phyloP scores from a whole-genome alignment of 2,888 invertebrate species.

The Melanchra persicariae region DNA sequence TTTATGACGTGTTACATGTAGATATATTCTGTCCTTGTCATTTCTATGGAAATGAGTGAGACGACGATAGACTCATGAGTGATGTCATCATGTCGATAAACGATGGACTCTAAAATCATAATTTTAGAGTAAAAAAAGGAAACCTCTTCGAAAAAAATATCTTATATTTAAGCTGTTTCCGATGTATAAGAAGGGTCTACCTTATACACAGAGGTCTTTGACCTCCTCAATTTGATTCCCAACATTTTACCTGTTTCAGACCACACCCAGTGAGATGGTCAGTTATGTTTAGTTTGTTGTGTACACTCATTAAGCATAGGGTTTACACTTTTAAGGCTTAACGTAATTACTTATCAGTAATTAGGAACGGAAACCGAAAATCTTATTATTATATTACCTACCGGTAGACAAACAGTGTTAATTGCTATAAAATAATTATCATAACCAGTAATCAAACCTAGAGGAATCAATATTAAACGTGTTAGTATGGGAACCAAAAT shows the following conservation, averaged over 20 bases:
- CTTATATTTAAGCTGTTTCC: too few species aligned
- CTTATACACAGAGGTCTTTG: constrained; percentile 4
- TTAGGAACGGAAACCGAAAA: background rate
- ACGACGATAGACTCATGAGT: background rate
- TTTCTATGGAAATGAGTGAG: constrained; percentile 5
- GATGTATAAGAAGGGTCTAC: background rate
- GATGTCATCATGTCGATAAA: too few species aligned
- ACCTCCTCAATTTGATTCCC: background rate
- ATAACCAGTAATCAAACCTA: background rate
- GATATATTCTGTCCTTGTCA: background rate
- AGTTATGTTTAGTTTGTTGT: background rate
- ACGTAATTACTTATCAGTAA: background rate
- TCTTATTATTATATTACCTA: background rate
- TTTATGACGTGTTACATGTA: background rate
- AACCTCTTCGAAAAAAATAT: background rate
- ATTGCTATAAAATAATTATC: background rate
- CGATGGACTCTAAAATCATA: too few species aligned
- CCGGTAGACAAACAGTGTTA: background rate
- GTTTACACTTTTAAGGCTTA: background rate
- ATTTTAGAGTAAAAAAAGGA: too few species aligned
- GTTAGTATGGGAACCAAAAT: background rate
- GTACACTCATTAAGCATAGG: background rate
- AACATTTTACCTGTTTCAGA: background rate
- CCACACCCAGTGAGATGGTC: background rate
- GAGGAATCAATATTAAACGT: background rate